Percentiles rank a stretch among this genome's conserved stretches.
Evolutionary conservation across 2,797 vertebrate genomes (phyloP).

Genomic region (Ctenopoma kingsleyae): DNA sequence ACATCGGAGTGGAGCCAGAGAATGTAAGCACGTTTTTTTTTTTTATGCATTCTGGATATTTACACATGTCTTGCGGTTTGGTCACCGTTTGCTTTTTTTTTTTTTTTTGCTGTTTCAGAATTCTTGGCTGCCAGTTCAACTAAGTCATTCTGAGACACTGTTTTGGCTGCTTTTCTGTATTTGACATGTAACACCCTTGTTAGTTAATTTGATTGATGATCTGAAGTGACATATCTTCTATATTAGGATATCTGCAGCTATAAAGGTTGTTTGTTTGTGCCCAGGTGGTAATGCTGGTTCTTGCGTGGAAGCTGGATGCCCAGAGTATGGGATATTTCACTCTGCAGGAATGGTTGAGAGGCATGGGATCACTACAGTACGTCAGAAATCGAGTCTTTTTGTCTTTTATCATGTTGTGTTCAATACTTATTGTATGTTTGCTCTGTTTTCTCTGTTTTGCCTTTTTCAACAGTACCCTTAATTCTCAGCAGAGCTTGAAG

Average conservation of each 20-base stretch:
- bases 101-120: neutral
- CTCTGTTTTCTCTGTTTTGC: neutral
- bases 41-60: constrained; percentile 4
- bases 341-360: constrained; percentile 98
- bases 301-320: constrained; percentile 99
- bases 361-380: constrained; percentile 98
- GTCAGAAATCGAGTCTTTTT: constrained; percentile 59
- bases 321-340: constrained; percentile 99
- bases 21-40: constrained; percentile 86
- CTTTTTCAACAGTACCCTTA: neutral
- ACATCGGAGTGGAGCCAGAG: constrained; percentile 99
- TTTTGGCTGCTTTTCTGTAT: constrained; percentile 6
- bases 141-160: neutral
- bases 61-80: constrained; percentile 2
- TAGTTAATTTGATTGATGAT: constrained; percentile 5
- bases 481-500: neutral
- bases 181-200: neutral
- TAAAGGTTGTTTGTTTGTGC: constrained; percentile 40
- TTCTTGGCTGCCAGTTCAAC: neutral
- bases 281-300: constrained; percentile 98
- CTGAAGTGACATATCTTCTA: neutral
- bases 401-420: neutral
- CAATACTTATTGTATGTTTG: neutral
- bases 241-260: constrained; percentile 12
- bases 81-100: neutral